phyloP scores from a whole-genome alignment of 2,113 vertebrate species.

The Aphyosemion australe region DNA sequence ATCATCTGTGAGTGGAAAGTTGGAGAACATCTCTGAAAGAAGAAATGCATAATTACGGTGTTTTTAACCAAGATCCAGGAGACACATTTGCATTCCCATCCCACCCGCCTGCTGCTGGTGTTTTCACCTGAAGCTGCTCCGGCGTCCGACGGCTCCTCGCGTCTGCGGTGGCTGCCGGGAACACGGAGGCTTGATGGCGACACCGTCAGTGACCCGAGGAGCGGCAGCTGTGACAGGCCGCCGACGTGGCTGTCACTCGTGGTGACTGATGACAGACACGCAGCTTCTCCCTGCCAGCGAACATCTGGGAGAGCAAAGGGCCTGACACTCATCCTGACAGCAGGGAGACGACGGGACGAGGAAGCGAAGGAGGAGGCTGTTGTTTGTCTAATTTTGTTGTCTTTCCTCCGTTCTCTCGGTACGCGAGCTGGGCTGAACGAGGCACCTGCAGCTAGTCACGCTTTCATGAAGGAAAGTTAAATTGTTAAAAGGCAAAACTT shows the following conservation, averaged over 20 bases:
- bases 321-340: conserved; percentile 44
- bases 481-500: background rate
- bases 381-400: conserved; percentile 5
- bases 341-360: conserved; percentile 2
- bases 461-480: background rate
- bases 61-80: background rate
- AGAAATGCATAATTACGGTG: background rate
- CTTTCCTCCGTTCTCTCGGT: background rate
- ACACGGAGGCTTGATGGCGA: conserved; percentile 6
- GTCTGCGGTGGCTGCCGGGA: conserved; percentile 1
- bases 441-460: background rate
- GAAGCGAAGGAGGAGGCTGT: background rate
- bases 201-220: conserved; percentile 61
- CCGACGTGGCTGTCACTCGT: conserved; percentile 60
- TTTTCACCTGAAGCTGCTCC: background rate
- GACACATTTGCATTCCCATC: background rate
- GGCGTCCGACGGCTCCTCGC: background rate
- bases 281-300: conserved; percentile 56
- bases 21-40: background rate
- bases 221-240: conserved; percentile 65
- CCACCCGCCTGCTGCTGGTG: background rate
- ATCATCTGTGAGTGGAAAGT: conserved; percentile 9
- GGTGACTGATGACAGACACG: conserved; percentile 69
- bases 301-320: conserved; percentile 63
- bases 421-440: background rate